Conservation (phyloP, 2,888 invertebrate species). For the Melinaea menophilus region DNA sequence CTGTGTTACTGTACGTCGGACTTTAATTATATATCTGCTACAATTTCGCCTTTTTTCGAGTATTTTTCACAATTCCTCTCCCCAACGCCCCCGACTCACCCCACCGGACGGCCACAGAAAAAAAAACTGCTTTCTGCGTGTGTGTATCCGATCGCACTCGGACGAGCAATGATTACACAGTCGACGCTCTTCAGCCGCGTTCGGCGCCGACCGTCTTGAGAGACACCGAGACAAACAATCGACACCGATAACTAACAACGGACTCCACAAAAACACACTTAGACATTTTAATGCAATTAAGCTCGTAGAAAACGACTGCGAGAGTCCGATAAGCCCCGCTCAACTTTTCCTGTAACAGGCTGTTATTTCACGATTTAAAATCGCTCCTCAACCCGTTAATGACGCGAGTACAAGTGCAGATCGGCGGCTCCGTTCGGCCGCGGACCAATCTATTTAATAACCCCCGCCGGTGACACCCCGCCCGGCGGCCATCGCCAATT, state of each 20-base stretch:
- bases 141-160: slow-evolving; percentile 47
- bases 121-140: slow-evolving; percentile 54
- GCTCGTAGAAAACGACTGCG: slow-evolving; percentile 61
- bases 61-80: slow-evolving; percentile 77
- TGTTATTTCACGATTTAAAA: slow-evolving; percentile 78
- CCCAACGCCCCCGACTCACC: slow-evolving; percentile 50
- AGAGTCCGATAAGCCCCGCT: slow-evolving; percentile 70
- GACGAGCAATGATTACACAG: slow-evolving; percentile 36
- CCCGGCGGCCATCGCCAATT: slow-evolving; percentile 78
- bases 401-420: slow-evolving; percentile 78
- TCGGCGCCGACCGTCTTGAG: slow-evolving; percentile 28
- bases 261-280: slow-evolving; percentile 38
- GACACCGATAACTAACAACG: slow-evolving; percentile 32
- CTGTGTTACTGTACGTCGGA: slow-evolving; percentile 70
- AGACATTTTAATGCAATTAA: slow-evolving; percentile 69
- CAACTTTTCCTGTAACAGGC: slow-evolving; percentile 77
- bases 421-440: slow-evolving; percentile 78
- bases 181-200: slow-evolving; percentile 29
- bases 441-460: slow-evolving; percentile 80
- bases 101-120: slow-evolving; percentile 65
- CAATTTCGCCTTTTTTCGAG: slow-evolving; percentile 79
- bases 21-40: slow-evolving; percentile 79
- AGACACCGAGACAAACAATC: slow-evolving; percentile 31
- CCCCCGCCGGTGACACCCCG: slow-evolving; percentile 77
- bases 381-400: slow-evolving; percentile 78